Conservation (phyloP, 2,113 vertebrate genomes). For the Carassius auratus region DNA sequence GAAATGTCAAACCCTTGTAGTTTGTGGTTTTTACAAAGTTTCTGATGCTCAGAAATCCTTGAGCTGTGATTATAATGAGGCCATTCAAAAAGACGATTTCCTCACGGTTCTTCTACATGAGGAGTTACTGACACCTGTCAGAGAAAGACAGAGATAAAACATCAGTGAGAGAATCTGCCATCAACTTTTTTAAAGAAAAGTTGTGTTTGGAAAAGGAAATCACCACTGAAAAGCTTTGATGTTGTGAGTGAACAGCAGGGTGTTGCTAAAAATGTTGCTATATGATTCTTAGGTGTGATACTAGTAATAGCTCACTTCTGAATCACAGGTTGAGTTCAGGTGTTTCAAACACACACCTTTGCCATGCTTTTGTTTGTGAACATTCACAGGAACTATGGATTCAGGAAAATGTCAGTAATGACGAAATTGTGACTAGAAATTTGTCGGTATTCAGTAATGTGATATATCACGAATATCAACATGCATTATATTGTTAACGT, state of each 20-base stretch:
- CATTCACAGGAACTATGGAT: too few relatives aligned
- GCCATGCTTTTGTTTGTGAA: too few relatives aligned
- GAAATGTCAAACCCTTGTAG: not conserved
- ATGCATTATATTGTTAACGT: too few relatives aligned
- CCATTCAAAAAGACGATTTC: not conserved
- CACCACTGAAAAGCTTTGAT: not conserved
- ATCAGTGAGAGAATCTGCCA: not conserved
- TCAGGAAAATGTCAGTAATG: too few relatives aligned
- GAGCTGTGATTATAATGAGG: slow-evolving; percentile 12
- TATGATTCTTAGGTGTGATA: too few relatives aligned
- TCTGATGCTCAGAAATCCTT: not conserved
- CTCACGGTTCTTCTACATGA: not conserved
- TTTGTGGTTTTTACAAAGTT: not conserved
- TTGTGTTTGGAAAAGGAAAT: not conserved
- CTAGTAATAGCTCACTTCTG: too few relatives aligned
- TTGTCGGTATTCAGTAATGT: too few relatives aligned
- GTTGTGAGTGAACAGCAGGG: not conserved
- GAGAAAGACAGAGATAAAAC: not conserved
- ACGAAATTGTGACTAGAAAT: too few relatives aligned
- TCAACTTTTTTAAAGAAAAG: not conserved
- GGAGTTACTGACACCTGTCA: not conserved
- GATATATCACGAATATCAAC: too few relatives aligned
- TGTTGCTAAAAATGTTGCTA: not conserved
- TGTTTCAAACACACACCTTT: too few relatives aligned
- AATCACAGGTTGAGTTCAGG: not conserved